Base-by-base conservation (phyloP, 2,888 invertebrate species). In the Malthinus seriepunctatus region DNA sequence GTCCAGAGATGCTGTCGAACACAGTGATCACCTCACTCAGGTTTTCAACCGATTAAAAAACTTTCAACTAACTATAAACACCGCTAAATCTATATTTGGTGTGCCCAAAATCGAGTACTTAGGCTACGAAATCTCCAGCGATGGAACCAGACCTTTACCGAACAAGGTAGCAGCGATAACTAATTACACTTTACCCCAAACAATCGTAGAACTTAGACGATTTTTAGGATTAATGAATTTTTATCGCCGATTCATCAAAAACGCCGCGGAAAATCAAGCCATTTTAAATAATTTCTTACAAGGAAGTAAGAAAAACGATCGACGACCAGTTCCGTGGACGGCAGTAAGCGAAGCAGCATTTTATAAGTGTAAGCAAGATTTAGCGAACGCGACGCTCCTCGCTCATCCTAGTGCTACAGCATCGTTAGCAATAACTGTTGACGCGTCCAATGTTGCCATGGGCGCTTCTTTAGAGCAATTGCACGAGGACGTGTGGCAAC, bases 161-260 rank as follows among this genome's bases (percentile, higher is more conserved):
- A 4, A 35, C 4, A 35, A 35, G 8, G 11, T 35, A 5, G 9
- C 3, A 4, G 35, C 8, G 4, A 35, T 35, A 7, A 9, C 35
- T 7, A 35, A 35, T 9, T 35, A 9, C 1, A 4, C 35, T 7
- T 7, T 7, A 35, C 35, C 35, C 3, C 6, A 7, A n/a, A 35
- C 35, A 6, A 35, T 35, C 4, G 11, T 10, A 7, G 11, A 11
- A 10, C 57, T 78, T 0, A 58, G 71, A 7, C 53, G 66, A 4
- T 77, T 74, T 60, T 38, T 77, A 0, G 75, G 74, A 0, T 73
- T 75, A 69, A 8, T 75, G 0, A 77, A 75, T 59, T 76, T 74
- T 64, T 76, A 75, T 38, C 56, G 77, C 2, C 52, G 72, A 2
- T 77, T 71, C 58, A 61, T 78, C 0, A 73, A 72, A 3, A 33